Percentiles rank a stretch among this genome's conserved stretches.
Evolutionary conservation across 1,140 invertebrate genomes (phyloP).

Genomic region (Euura saliciscinereae): DNA sequence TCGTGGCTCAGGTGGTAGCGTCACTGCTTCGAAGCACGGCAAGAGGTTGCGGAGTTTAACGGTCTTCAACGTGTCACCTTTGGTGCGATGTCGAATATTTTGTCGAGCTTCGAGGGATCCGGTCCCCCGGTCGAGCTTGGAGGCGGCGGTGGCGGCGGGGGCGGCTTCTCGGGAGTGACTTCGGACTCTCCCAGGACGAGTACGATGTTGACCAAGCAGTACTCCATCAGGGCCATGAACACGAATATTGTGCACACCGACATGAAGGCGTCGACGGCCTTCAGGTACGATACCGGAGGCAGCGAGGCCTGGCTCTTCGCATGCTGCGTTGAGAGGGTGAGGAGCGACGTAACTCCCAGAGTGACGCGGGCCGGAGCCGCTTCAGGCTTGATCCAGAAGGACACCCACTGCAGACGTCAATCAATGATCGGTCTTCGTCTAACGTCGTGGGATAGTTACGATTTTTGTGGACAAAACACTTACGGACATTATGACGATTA

Average conservation of each 20-base stretch:
- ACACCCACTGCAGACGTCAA: constrained; percentile 74
- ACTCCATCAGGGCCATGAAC: constrained; percentile 93
- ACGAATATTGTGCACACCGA: constrained; percentile 91
- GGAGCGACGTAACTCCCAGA: constrained; percentile 85
- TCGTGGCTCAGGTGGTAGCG: constrained; percentile 27
- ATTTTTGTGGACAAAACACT: constrained; percentile 46
- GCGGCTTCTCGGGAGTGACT: constrained; percentile 56
- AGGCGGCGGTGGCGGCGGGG: constrained; percentile 46
- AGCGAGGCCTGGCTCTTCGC: constrained; percentile 88
- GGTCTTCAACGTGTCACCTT: constrained; percentile 47
- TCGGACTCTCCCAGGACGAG: constrained; percentile 71
- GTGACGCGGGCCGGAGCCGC: constrained; percentile 88
- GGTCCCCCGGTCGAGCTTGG: constrained; percentile 42
- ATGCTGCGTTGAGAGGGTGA: constrained; percentile 90
- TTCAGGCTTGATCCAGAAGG: constrained; percentile 93
- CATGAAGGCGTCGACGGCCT: constrained; percentile 91
- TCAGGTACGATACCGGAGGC: constrained; percentile 88
- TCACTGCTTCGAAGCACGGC: no score
- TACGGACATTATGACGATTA: constrained; percentile 89
- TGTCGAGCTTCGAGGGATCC: constrained; percentile 59
- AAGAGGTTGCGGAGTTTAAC: no score
- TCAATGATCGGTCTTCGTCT: not conserved
- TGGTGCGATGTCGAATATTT: constrained; percentile 63
- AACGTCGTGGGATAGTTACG: not conserved
- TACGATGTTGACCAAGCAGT: constrained; percentile 89